Percentiles rank a stretch among this genome's conserved stretches.
These are phyloP conservation scores for Enhydra lutris DNA, from an alignment of 2,113 vertebrate species.

Conservation along the genomic window DNA sequence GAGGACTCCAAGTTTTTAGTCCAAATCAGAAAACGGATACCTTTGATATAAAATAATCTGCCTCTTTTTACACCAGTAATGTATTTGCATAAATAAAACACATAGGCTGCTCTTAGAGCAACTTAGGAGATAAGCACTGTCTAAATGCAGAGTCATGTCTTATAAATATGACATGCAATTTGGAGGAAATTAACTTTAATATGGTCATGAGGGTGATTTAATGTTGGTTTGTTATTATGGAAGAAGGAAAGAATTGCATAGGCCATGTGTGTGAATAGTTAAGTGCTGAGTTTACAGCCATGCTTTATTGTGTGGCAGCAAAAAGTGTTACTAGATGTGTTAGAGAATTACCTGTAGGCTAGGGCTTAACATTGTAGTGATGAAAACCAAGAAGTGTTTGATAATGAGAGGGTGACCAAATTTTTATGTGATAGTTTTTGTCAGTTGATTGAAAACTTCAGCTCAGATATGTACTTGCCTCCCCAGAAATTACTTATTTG, in stretches of 20 bases:
- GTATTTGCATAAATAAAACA: background rate
- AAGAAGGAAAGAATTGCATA: background rate
- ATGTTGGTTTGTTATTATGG: constrained; percentile 44
- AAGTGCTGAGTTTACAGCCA: background rate
- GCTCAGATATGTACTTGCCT: background rate
- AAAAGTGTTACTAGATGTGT: background rate
- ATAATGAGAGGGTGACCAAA: background rate
- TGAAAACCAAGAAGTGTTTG: background rate
- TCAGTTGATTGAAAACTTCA: background rate
- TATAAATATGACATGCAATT: constrained; percentile 28
- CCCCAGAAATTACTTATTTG: background rate
- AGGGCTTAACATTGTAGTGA: background rate
- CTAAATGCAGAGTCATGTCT: constrained; percentile 53
- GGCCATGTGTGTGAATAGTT: constrained; percentile 13
- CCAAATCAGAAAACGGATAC: constrained; percentile 28
- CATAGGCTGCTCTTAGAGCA: background rate
- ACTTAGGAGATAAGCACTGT: background rate
- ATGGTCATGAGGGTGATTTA: constrained; percentile 52
- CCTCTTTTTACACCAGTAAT: background rate
- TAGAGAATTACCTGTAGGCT: background rate
- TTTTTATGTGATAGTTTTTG: background rate
- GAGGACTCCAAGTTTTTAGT: constrained; percentile 31
- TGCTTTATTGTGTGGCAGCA: background rate
- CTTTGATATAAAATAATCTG: constrained; percentile 34
- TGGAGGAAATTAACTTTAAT: constrained; percentile 58